phyloP scores from a whole-genome alignment of 2,113 vertebrate genomes.

The Phrynosoma blainvillii region DNA sequence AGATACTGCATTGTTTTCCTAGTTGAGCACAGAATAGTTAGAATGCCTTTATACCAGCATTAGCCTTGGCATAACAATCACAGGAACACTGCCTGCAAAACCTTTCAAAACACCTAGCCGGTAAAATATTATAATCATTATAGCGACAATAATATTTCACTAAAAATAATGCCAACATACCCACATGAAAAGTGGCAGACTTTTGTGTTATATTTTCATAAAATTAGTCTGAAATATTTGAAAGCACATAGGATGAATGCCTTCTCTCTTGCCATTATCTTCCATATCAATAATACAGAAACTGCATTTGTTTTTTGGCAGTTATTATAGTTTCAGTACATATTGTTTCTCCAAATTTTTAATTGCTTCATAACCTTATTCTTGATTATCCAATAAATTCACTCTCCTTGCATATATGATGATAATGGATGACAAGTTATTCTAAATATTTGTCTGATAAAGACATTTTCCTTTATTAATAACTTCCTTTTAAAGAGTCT shows the following conservation, averaged over 20 bases:
- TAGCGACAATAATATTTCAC: background rate
- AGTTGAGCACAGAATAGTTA: background rate
- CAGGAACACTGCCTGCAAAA: background rate
- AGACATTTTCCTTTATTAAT: slow-evolving; percentile 31
- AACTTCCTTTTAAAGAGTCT: background rate
- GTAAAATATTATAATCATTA: background rate
- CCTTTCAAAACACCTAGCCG: background rate
- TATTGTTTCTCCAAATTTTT: slow-evolving; percentile 13
- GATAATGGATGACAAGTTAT: background rate
- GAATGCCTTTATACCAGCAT: background rate
- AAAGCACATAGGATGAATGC: background rate
- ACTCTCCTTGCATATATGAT: slow-evolving; percentile 18
- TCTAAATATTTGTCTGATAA: slow-evolving; percentile 26
- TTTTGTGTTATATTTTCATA: slow-evolving; percentile 12
- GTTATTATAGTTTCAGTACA: background rate
- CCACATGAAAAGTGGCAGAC: background rate
- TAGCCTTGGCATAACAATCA: background rate
- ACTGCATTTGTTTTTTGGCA: background rate
- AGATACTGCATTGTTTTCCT: background rate
- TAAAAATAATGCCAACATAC: background rate
- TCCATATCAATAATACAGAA: slow-evolving; percentile 9
- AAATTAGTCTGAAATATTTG: slow-evolving; percentile 16
- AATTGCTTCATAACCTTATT: slow-evolving; percentile 18
- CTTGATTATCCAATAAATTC: background rate
- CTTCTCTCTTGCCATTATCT: background rate